A percentile compares a stretch with the other conserved stretches of the same genome.
Evolutionary conservation across 2,888 invertebrate species (phyloP).

Genomic region (Sesia bembeciformis): DNA sequence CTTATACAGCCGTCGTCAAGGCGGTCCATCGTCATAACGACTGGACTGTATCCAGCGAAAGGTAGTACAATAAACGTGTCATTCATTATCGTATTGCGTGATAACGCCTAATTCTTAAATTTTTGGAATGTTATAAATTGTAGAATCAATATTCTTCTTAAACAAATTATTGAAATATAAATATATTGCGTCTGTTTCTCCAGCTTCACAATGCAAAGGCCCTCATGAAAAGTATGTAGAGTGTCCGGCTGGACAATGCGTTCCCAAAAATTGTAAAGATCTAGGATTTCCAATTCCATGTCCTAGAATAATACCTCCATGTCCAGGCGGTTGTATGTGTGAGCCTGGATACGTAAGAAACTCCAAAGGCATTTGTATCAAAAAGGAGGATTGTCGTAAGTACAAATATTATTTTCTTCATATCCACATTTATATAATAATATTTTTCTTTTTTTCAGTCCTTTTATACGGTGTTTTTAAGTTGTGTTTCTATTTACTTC

Average conservation of each 20-base stretch:
- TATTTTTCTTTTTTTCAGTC: no score
- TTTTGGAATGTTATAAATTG: no score
- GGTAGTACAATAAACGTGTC: background rate
- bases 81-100: no score
- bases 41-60: no score
- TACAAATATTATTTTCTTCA: background rate
- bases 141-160: no score
- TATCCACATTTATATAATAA: no score
- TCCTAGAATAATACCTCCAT: constrained; percentile 2
- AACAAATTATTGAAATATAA: background rate
- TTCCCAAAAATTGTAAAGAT: constrained; percentile 3
- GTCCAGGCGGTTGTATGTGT: constrained; percentile 5
- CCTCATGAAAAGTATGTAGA: constrained; percentile 3
- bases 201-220: constrained; percentile 2
- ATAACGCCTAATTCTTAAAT: no score
- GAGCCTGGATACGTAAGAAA: constrained; percentile 3
- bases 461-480: background rate
- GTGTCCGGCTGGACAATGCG: constrained; percentile 3
- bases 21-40: no score
- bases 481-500: no score
- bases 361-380: constrained; percentile 3
- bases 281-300: constrained; percentile 1
- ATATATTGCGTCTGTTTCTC: background rate
- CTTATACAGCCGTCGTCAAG: no score
- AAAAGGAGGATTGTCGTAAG: constrained; percentile 4